phyloP scores from a whole-genome alignment of 2,888 invertebrate species.

The Hybos culiciformis region DNA sequence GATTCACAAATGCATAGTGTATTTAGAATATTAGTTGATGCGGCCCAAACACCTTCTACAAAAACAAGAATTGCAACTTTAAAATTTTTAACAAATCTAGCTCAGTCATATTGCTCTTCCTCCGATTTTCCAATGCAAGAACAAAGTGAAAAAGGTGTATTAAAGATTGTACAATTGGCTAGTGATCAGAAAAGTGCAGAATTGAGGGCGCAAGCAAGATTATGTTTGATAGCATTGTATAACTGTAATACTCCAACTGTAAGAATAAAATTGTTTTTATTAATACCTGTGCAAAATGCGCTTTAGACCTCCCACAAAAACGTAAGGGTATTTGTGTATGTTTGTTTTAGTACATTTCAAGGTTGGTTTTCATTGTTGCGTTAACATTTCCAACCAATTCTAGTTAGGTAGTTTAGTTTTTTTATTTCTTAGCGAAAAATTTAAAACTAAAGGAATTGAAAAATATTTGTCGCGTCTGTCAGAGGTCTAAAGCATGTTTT shows the following conservation, averaged over 20 bases:
- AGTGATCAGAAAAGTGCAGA: slow-evolving; percentile 53
- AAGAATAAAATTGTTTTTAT: slow-evolving; percentile 17
- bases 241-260: slow-evolving; percentile 71
- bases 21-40: slow-evolving; percentile 70
- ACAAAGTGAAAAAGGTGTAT: slow-evolving; percentile 50
- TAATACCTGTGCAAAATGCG: neutral
- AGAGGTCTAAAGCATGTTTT: no score
- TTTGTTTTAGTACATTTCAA: neutral
- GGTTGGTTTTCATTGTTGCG: no score
- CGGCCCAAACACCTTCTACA: slow-evolving; percentile 81
- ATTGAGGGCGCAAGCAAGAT: slow-evolving; percentile 52
- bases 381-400: no score
- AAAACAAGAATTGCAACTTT: slow-evolving; percentile 66
- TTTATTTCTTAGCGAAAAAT: neutral
- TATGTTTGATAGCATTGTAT: slow-evolving; percentile 71
- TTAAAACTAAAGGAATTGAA: no score
- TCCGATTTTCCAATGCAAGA: slow-evolving; percentile 34
- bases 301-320: no score
- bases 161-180: slow-evolving; percentile 58
- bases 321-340: no score
- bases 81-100: slow-evolving; percentile 55
- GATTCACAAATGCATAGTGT: slow-evolving; percentile 52
- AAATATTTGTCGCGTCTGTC: no score
- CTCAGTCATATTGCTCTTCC: slow-evolving; percentile 46
- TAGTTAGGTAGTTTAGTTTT: neutral